Conservation (phyloP, 2,797 vertebrate genomes). For the Pangasius krempfi region DNA sequence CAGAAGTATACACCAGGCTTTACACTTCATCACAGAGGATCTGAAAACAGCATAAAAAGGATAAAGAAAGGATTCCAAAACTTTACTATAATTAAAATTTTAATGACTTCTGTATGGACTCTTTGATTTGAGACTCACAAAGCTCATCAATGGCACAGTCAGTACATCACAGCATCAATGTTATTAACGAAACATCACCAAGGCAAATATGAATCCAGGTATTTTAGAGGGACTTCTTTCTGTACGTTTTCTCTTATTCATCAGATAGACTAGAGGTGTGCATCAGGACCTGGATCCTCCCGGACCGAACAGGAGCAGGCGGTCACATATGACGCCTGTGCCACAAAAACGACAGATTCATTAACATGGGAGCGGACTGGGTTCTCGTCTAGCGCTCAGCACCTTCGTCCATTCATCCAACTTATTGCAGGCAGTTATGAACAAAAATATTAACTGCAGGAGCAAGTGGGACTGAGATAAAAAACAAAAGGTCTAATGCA, state of each 20-base stretch:
- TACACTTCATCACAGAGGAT: neutral
- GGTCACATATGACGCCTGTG: neutral
- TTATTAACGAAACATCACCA: neutral
- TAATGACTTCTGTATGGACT: neutral
- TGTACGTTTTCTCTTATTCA: neutral
- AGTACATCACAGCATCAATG: neutral
- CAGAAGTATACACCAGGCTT: neutral
- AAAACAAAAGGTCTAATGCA: neutral
- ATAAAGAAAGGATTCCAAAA: neutral
- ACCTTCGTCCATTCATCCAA: neutral
- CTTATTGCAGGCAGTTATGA: neutral
- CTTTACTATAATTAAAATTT: constrained; percentile 4
- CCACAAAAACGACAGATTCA: neutral
- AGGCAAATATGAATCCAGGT: neutral
- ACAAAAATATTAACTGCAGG: neutral
- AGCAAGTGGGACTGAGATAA: neutral
- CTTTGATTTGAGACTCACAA: neutral
- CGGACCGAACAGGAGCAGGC: neutral
- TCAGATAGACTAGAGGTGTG: neutral
- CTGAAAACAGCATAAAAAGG: neutral
- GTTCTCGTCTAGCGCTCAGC: no score
- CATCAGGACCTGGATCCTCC: neutral
- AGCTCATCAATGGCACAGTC: neutral
- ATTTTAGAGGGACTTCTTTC: neutral
- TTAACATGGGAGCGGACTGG: neutral